A percentile compares a stretch with the other conserved stretches of the same genome.
Evolutionary conservation across 2,113 vertebrate species (phyloP).

Genomic region (Chaenocephalus aceratus): DNA sequence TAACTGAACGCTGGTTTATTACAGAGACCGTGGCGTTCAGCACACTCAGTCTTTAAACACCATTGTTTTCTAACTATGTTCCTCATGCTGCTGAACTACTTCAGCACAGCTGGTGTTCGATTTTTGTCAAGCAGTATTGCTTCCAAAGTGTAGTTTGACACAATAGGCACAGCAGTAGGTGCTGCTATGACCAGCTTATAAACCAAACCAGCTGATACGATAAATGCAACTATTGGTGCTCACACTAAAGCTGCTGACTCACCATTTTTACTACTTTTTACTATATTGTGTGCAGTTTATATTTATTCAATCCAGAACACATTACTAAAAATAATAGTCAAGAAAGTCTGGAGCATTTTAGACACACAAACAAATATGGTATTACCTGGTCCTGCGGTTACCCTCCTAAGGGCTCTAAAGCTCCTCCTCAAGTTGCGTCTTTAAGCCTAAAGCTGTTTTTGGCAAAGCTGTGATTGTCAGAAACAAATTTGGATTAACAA

Average conservation of each 20-base stretch:
- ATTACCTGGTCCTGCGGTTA: background rate
- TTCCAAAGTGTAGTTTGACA: background rate
- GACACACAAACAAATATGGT: no score
- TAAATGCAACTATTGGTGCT: background rate
- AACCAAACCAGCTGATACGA: conserved; percentile 16
- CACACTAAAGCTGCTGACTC: background rate
- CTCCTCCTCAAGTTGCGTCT: background rate
- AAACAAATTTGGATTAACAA: background rate
- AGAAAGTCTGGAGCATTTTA: background rate
- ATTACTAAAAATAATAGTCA: background rate
- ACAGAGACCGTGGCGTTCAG: conserved; percentile 19
- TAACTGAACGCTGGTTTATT: conserved; percentile 70
- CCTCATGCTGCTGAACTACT: conserved; percentile 19
- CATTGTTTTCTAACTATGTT: background rate
- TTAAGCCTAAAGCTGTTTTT: background rate
- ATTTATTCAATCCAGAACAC: background rate
- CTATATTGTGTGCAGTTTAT: background rate
- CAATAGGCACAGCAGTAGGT: background rate
- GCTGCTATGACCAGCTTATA: conserved; percentile 7
- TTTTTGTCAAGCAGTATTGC: conserved; percentile 17
- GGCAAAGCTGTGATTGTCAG: background rate
- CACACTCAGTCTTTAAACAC: conserved; percentile 36
- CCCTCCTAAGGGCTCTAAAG: background rate
- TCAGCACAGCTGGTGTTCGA: conserved; percentile 13
- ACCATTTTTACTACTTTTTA: background rate